These are phyloP conservation scores for Parnassius mnemosyne DNA, from an alignment of 2,888 invertebrate genomes.

Conservation along the genomic window DNA sequence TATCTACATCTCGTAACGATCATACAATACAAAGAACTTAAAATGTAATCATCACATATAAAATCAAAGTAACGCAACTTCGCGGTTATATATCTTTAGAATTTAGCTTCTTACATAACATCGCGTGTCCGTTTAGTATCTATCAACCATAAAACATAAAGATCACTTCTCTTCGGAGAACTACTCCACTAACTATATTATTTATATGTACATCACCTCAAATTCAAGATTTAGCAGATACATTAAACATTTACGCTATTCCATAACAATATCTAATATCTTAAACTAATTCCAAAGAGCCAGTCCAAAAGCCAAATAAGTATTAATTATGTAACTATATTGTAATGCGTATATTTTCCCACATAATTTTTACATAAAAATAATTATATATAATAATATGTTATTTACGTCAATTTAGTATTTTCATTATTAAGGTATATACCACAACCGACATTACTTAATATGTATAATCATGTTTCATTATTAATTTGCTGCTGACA, in stretches of 20 bases:
- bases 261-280: constrained; percentile 56
- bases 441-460: constrained; percentile 35
- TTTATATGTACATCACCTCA: constrained; percentile 33
- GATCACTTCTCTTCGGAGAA: constrained; percentile 40
- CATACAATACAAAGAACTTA: constrained; percentile 64
- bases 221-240: constrained; percentile 27
- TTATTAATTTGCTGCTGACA: constrained; percentile 22
- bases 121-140: constrained; percentile 14
- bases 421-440: constrained; percentile 27
- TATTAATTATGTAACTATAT: constrained; percentile 64
- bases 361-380: constrained; percentile 71
- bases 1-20: constrained; percentile 66
- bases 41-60: constrained; percentile 66
- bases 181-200: constrained; percentile 26
- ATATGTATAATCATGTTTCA: constrained; percentile 15
- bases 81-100: constrained; percentile 51
- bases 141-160: constrained; percentile 34
- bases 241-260: constrained; percentile 34
- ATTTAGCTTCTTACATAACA: constrained; percentile 48
- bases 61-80: constrained; percentile 56
- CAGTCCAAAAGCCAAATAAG: constrained; percentile 73
- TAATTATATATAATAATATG: constrained; percentile 43
- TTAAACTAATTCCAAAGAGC: constrained; percentile 66
- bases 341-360: constrained; percentile 80
- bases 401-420: constrained; percentile 30